Conservation (phyloP, 2,888 invertebrate species). For the Bedellia somnulentella region DNA sequence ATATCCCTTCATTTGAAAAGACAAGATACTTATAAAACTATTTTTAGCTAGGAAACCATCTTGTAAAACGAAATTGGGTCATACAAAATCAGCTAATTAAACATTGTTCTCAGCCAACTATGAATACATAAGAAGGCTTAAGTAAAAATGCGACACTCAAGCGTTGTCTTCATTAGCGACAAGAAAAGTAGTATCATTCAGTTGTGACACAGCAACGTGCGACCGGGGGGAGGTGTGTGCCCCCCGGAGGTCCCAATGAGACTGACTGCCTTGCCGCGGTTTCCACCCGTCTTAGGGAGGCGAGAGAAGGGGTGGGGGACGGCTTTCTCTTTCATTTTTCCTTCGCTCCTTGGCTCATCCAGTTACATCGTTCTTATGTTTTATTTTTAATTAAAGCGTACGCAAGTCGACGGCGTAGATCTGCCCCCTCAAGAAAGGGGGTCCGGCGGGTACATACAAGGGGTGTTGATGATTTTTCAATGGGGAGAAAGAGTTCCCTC, state of each 20-base stretch:
- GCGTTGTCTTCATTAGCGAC: slow-evolving; percentile 59
- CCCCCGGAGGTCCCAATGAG: slow-evolving; percentile 43
- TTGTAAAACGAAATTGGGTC: too few relatives aligned
- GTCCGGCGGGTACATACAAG: slow-evolving; percentile 44
- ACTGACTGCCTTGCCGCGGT: slow-evolving; percentile 49
- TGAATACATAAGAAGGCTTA: slow-evolving; percentile 22
- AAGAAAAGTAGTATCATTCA: slow-evolving; percentile 59
- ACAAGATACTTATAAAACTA: too few relatives aligned
- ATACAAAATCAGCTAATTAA: slow-evolving; percentile 21
- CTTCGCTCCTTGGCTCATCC: slow-evolving; percentile 62
- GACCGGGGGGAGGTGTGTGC: slow-evolving; percentile 30
- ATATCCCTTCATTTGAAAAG: too few relatives aligned
- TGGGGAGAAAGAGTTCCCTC: slow-evolving; percentile 63
- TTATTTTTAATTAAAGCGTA: slow-evolving; percentile 64
- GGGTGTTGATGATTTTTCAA: slow-evolving; percentile 61
- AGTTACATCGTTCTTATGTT: slow-evolving; percentile 63
- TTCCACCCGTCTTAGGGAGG: slow-evolving; percentile 21
- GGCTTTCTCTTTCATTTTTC: slow-evolving; percentile 63
- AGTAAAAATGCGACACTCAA: slow-evolving; percentile 36
- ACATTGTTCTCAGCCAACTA: slow-evolving; percentile 21
- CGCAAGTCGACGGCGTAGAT: slow-evolving; percentile 60
- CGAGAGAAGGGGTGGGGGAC: slow-evolving; percentile 29
- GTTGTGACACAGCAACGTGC: slow-evolving; percentile 46
- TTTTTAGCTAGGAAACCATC: too few relatives aligned
- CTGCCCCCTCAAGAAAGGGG: slow-evolving; percentile 33